phyloP scores from a whole-genome alignment of 2,888 invertebrate genomes.

The Amphimallon solstitiale region DNA sequence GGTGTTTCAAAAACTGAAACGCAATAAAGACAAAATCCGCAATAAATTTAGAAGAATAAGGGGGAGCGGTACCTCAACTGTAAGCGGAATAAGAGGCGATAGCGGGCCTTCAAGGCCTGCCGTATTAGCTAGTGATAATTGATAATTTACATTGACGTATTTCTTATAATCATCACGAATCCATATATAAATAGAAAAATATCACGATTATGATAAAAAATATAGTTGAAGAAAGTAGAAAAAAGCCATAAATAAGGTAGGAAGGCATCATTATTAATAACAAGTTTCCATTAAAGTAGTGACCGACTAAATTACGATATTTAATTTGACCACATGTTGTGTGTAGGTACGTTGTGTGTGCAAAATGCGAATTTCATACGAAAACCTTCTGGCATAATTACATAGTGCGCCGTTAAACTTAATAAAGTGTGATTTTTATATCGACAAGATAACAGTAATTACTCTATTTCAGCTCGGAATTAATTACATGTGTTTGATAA shows the following conservation, averaged over 20 bases:
- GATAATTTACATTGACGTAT: too few species aligned
- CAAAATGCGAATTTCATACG: slow-evolving; percentile 18
- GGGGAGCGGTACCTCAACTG: too few species aligned
- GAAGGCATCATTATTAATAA: slow-evolving; percentile 7
- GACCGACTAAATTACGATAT: slow-evolving; percentile 13
- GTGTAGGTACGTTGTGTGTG: background rate
- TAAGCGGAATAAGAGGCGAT: too few species aligned
- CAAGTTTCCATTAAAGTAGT: slow-evolving; percentile 14
- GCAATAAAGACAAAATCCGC: too few species aligned
- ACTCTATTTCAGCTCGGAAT: slow-evolving; percentile 4
- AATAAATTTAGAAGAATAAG: too few species aligned
- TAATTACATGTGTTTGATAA: slow-evolving; percentile 3
- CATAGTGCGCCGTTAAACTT: slow-evolving; percentile 3
- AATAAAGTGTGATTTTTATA: slow-evolving; percentile 24
- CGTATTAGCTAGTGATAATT: too few species aligned
- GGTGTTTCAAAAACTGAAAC: too few species aligned
- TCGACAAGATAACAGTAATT: slow-evolving; percentile 14
- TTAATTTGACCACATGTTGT: slow-evolving; percentile 23
- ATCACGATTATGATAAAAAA: too few species aligned
- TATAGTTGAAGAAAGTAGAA: too few species aligned
- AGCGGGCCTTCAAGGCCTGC: too few species aligned
- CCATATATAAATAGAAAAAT: too few species aligned
- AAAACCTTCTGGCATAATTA: slow-evolving; percentile 24
- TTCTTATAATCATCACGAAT: too few species aligned
- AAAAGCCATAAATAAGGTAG: background rate